phyloP scores from a whole-genome alignment of 2,888 invertebrate species.

The Rhorus exstirpatorius region DNA sequence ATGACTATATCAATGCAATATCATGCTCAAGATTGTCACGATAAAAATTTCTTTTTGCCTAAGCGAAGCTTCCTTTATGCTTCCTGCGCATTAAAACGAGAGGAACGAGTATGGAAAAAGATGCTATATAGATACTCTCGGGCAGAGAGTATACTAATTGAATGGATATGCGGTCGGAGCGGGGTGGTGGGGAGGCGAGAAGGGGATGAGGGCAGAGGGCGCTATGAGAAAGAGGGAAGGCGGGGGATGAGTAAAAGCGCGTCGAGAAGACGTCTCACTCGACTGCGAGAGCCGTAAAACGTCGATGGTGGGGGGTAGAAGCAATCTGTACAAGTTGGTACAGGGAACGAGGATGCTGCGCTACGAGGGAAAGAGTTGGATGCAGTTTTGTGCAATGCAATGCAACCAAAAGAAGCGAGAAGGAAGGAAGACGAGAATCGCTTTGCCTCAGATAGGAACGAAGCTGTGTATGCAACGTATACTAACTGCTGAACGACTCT shows the following conservation, averaged over 20 bases:
- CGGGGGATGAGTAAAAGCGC: conserved; percentile 74
- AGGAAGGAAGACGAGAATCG: conserved; percentile 38
- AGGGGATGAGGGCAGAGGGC: conserved; percentile 67
- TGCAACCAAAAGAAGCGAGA: conserved; percentile 41
- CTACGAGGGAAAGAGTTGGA: conserved; percentile 21
- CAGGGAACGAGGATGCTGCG: conserved; percentile 46
- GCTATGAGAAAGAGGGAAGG: conserved; percentile 46
- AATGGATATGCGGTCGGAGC: conserved; percentile 49
- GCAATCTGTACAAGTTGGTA: background rate
- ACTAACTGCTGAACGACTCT: conserved; percentile 1
- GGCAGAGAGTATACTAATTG: conserved; percentile 60
- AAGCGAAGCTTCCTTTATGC: too few species aligned
- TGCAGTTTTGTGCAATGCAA: conserved; percentile 24
- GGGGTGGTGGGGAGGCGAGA: conserved; percentile 46
- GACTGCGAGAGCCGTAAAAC: conserved; percentile 54
- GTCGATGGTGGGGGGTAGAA: conserved; percentile 22
- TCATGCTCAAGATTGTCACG: too few species aligned
- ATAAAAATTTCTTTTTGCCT: too few species aligned
- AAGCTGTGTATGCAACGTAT: conserved; percentile 35
- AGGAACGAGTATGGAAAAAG: background rate
- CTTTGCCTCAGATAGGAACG: conserved; percentile 28
- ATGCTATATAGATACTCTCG: conserved; percentile 21
- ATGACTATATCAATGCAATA: too few species aligned
- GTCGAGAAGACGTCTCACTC: conserved; percentile 81
- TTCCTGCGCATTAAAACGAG: background rate